phyloP scores from a whole-genome alignment of 1,140 invertebrate genomes.

The Bombus terrestris region DNA sequence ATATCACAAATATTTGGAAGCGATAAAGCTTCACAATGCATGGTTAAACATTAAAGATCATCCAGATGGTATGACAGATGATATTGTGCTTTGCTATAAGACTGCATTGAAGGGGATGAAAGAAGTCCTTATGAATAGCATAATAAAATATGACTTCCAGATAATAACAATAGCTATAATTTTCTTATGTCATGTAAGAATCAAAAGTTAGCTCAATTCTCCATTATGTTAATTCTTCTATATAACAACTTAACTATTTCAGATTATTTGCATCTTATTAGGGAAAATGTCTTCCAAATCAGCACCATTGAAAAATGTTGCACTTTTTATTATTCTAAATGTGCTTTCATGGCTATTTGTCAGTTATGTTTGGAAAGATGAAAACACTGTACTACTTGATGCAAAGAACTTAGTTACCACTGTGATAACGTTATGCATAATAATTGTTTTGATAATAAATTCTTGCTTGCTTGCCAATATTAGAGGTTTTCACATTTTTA shows the following conservation, averaged over 20 bases:
- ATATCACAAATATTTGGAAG: slow-evolving; percentile 82
- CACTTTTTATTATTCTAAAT: slow-evolving; percentile 54
- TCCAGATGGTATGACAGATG: slow-evolving; percentile 79
- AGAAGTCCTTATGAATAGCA: slow-evolving; percentile 80
- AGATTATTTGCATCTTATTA: slow-evolving; percentile 67
- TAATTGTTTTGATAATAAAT: slow-evolving; percentile 41
- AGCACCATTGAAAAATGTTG: slow-evolving; percentile 38
- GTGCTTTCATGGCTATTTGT: slow-evolving; percentile 62
- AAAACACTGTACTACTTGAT: slow-evolving; percentile 40
- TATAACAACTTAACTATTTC: slow-evolving; percentile 45
- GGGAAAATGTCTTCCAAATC: not conserved
- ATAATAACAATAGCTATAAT: slow-evolving; percentile 71
- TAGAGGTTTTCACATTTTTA: slow-evolving; percentile 27
- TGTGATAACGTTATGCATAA: slow-evolving; percentile 35
- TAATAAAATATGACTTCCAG: slow-evolving; percentile 83
- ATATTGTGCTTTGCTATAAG: slow-evolving; percentile 83
- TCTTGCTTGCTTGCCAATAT: slow-evolving; percentile 34
- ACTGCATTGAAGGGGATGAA: slow-evolving; percentile 83
- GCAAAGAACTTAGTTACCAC: slow-evolving; percentile 18
- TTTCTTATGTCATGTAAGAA: slow-evolving; percentile 75
- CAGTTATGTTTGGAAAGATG: slow-evolving; percentile 63
- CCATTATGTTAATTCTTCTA: not conserved
- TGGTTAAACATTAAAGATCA: slow-evolving; percentile 80
- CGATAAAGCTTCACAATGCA: slow-evolving; percentile 82
- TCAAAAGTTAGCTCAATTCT: slow-evolving; percentile 28